Evolutionary conservation across 2,888 invertebrate species (phyloP), one percentile per base, ranked within the genome.

Genomic region (Tromatobia lineatoria): DNA sequence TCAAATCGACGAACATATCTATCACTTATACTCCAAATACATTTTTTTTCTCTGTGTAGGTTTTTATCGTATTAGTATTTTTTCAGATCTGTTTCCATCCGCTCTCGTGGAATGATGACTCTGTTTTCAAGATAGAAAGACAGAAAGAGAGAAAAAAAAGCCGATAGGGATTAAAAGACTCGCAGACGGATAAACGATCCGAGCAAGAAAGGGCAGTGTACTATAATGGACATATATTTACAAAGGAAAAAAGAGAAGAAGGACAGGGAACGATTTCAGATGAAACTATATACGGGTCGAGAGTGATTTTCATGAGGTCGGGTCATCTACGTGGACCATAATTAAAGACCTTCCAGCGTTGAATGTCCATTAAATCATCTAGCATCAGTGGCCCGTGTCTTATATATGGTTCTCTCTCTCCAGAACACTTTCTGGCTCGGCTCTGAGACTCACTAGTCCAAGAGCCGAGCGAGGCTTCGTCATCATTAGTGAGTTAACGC

Each of bases 61-160:
- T n/a, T n/a, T n/a, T n/a, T n/a, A n/a, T n/a, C n/a, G n/a, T n/a
- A n/a, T n/a, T n/a, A n/a, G n/a, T n/a, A n/a, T n/a, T n/a, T n/a
- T n/a, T n/a, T n/a, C n/a, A n/a, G n/a, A n/a, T n/a, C n/a, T n/a
- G n/a, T n/a, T n/a, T n/a, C n/a, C n/a, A n/a, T n/a, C n/a, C n/a
- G 74, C 70, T 75, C 86, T 80, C 83, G 75, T 82, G 74, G 80
- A 69, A 76, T 76, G 71, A 73, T 71, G 61, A 75, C 78, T 85
- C 76, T 66, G 66, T 76, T 76, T 74, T 54, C 52, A 18, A 29
- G 69, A 59, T 8, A 45, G 34, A 57, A 13, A 88, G 86, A 74
- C 82, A 89, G 83, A 81, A 74, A 69, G 67, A 20, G 74, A 76
- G 82, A 86, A 83, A 81, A 80, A 86, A 83, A 81, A 80, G 82